A percentile compares a stretch with the other conserved stretches of the same genome.
phyloP scores from a whole-genome alignment of 2,113 vertebrate genomes.

The Etheostoma spectabile region DNA sequence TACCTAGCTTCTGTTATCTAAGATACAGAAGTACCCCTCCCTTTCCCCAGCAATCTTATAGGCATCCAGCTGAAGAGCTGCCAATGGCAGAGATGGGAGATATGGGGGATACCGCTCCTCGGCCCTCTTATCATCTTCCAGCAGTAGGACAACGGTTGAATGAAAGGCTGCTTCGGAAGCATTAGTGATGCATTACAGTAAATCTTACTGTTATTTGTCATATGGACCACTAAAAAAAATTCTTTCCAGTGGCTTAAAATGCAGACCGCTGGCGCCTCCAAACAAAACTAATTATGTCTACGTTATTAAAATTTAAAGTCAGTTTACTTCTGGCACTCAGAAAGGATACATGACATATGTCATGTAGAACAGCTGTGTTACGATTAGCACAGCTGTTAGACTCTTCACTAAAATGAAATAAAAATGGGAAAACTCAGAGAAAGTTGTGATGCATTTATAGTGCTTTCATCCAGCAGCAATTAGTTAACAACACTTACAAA shows the following conservation, averaged over 20 bases:
- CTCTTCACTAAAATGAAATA: background rate
- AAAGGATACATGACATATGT: too few species aligned
- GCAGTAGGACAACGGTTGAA: constrained; percentile 75
- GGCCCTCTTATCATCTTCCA: constrained; percentile 66
- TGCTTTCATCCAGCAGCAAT: background rate
- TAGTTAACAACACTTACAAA: background rate
- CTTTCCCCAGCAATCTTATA: constrained; percentile 27
- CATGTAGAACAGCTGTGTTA: too few species aligned
- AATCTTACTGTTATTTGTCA: background rate
- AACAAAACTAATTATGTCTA: background rate
- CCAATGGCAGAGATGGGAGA: constrained; percentile 37
- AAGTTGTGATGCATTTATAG: background rate
- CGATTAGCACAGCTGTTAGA: background rate
- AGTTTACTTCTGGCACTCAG: too few species aligned
- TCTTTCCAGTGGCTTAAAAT: background rate
- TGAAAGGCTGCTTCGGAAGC: background rate
- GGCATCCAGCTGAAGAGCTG: constrained; percentile 26
- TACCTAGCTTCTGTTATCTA: constrained; percentile 48
- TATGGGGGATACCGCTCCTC: constrained; percentile 47
- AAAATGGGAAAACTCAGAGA: background rate
- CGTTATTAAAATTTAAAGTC: too few species aligned
- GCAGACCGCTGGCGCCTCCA: background rate
- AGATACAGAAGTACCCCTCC: constrained; percentile 38
- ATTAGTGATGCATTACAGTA: constrained; percentile 1
- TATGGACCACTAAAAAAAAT: background rate